Evolutionary conservation across 1,140 invertebrate genomes (phyloP), one percentile per base, ranked within the genome.

Genomic region (Pissodes strobi): DNA sequence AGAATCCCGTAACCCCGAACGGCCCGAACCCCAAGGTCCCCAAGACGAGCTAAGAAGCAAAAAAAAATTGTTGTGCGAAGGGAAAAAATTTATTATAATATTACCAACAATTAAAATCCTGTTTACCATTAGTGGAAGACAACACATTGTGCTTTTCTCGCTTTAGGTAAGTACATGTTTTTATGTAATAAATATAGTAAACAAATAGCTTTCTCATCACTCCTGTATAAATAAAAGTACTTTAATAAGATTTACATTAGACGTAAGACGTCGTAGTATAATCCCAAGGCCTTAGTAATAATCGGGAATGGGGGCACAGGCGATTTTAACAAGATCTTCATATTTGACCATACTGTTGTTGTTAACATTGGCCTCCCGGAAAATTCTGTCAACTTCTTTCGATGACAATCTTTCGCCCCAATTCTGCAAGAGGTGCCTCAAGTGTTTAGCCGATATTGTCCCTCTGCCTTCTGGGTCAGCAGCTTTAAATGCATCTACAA

Each of bases 321-420:
- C 89, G 71, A 95, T 94, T 78, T 94, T 94, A 0, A 97, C 88
- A 80, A 98, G 96, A 74, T 96, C 93, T 72, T 94, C 88, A 76
- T 97, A 97, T 37, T 89, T 88, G 0, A 97, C 89, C 9, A 87
- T 86, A 13, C 91, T 92, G 73, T 87, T 90, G 25, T 88, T 85
- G 2, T 86, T 85, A 3, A 97, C 90, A 77, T 95, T 95, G 0
- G 94, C 93, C 79, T 98, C 95, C 13, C 92, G 82, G 73, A 97
- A 95, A 55, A 97, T 92, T 59, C 94, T 90, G 72, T 97, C 94
- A 30, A 97, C 92, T 89, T 97, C 94, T 79, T 91, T 89, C n/a
- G 86, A 83, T 17, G 90, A 94, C 13, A 98, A 81, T 67, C 90
- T 89, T 80, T 97, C 95, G 23, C 95, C 95, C 90, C 94, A 96